A percentile compares a stretch with the other conserved stretches of the same genome.
Conservation (phyloP, 2,113 vertebrate species). For the Chaetodon auriga region DNA sequence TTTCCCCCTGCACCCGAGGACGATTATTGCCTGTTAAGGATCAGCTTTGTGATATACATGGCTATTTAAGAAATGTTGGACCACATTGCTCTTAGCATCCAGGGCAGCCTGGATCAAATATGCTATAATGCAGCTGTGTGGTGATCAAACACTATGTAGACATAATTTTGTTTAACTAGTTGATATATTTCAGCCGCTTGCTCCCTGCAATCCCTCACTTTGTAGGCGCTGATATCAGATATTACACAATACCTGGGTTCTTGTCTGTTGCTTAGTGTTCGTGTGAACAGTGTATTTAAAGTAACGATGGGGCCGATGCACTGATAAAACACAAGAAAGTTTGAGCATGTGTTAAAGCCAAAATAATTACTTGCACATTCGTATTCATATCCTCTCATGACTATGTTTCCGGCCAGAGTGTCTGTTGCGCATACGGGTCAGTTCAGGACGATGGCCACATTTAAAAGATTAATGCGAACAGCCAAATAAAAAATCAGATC, state of each 20-base stretch:
- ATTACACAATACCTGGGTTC: neutral
- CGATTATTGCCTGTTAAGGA: constrained; percentile 39
- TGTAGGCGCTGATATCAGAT: neutral
- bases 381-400: neutral
- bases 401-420: too few species aligned
- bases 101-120: neutral
- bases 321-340: neutral
- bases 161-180: neutral
- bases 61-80: constrained; percentile 10
- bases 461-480: too few species aligned
- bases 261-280: neutral
- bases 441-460: too few species aligned
- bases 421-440: too few species aligned
- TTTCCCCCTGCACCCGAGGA: constrained; percentile 9
- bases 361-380: neutral
- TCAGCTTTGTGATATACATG: constrained; percentile 19
- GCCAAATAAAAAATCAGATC: too few species aligned
- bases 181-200: neutral
- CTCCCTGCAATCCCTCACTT: neutral
- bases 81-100: neutral
- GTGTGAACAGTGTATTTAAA: too few species aligned
- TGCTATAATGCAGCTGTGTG: neutral
- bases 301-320: neutral
- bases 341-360: neutral
- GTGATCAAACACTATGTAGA: neutral